phyloP scores from a whole-genome alignment of 2,797 vertebrate genomes.

The Artibeus lituratus region DNA sequence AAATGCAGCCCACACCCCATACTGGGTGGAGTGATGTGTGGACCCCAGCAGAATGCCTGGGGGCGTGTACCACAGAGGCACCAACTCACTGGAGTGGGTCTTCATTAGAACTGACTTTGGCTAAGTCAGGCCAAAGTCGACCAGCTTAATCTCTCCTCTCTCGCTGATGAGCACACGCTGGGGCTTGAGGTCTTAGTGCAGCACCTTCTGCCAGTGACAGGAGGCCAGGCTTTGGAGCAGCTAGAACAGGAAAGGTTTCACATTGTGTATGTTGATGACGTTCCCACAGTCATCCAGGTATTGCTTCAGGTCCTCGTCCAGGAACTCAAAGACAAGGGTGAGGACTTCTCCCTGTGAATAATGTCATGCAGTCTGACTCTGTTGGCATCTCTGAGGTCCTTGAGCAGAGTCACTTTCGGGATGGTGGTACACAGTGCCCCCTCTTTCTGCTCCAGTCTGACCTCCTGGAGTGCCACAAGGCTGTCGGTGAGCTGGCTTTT shows the following conservation, averaged over 20 bases:
- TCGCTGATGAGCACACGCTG: conserved; percentile 83
- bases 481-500: conserved; percentile 47
- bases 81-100: background rate
- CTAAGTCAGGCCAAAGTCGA: background rate
- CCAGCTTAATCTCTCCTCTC: background rate
- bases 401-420: conserved; percentile 92
- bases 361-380: conserved; percentile 93
- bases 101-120: background rate
- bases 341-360: conserved; percentile 93
- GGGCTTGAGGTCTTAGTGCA: conserved; percentile 88
- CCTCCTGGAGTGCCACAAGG: no score
- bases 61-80: background rate
- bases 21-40: background rate
- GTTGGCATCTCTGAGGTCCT: conserved; percentile 93
- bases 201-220: conserved; percentile 87
- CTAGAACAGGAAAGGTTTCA: conserved; percentile 90
- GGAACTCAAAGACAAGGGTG: conserved; percentile 93
- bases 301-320: conserved; percentile 95
- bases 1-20: background rate
- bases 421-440: background rate
- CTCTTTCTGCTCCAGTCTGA: conserved; percentile 46
- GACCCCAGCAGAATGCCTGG: background rate
- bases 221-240: conserved; percentile 86
- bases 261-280: conserved; percentile 90
- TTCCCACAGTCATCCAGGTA: conserved; percentile 94